Evolutionary conservation across 2,797 vertebrate genomes (phyloP).

Genomic region (Atherinosoma microstoma): DNA sequence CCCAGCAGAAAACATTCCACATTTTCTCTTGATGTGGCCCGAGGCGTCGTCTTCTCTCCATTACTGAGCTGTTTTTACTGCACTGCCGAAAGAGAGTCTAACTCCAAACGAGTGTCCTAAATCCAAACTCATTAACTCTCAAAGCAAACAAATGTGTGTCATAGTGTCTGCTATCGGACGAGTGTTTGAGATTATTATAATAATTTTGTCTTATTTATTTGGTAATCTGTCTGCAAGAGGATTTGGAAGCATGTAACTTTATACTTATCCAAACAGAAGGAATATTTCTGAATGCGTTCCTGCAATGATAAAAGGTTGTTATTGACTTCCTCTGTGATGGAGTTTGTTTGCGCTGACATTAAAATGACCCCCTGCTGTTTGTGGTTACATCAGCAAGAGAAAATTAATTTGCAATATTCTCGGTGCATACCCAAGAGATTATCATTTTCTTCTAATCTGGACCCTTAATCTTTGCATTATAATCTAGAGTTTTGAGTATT

Average conservation of each 20-base stretch:
- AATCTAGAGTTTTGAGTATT: conserved; percentile 51
- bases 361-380: conserved; percentile 19
- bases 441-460: conserved; percentile 63
- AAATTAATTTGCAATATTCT: conserved; percentile 39
- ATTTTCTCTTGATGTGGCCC: conserved; percentile 51
- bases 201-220: conserved; percentile 60
- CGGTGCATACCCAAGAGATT: conserved; percentile 67
- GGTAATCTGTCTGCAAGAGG: conserved; percentile 65
- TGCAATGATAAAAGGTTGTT: conserved; percentile 14
- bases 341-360: conserved; percentile 33
- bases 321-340: neutral
- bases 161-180: conserved; percentile 40
- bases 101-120: conserved; percentile 67
- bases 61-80: conserved; percentile 58
- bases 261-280: conserved; percentile 8
- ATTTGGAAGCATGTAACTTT: conserved; percentile 41
- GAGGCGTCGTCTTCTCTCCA: conserved; percentile 47
- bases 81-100: conserved; percentile 35
- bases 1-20: conserved; percentile 6
- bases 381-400: conserved; percentile 19
- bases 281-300: conserved; percentile 7
- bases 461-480: conserved; percentile 62
- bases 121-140: conserved; percentile 70
- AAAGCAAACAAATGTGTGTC: conserved; percentile 58
- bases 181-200: conserved; percentile 58